Evolutionary conservation across 2,888 invertebrate genomes (phyloP).

Genomic region (Netelia inedita): DNA sequence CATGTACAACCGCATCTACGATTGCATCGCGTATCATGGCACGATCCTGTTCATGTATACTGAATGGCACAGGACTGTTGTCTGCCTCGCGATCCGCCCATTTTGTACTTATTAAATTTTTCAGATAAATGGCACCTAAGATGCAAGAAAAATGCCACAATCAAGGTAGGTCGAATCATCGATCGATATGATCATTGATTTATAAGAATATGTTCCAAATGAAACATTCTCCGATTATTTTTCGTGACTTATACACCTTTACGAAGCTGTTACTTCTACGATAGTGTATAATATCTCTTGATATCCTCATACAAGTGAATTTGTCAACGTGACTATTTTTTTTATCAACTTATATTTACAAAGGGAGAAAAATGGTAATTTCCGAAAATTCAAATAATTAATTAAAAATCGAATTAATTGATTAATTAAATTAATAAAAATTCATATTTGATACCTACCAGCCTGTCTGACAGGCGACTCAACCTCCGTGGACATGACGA

Average conservation of each 20-base stretch:
- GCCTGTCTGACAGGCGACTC: constrained; percentile 98
- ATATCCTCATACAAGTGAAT: too few relatives aligned
- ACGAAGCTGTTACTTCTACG: too few relatives aligned
- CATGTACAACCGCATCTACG: constrained; percentile 97
- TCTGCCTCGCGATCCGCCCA: constrained; percentile 95
- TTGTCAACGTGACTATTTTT: too few relatives aligned
- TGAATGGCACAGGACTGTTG: constrained; percentile 91
- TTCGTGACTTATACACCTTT: too few relatives aligned
- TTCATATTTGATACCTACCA: constrained; percentile 84
- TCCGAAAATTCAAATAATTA: too few relatives aligned
- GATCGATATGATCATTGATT: too few relatives aligned
- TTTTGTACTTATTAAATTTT: constrained; percentile 95
- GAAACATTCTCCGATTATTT: too few relatives aligned
- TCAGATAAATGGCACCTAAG: constrained; percentile 95
- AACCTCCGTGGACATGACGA: constrained; percentile 95
- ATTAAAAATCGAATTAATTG: background rate
- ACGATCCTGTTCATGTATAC: constrained; percentile 98
- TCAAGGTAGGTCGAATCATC: background rate
- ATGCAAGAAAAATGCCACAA: constrained; percentile 21
- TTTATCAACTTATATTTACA: too few relatives aligned
- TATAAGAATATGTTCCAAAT: too few relatives aligned
- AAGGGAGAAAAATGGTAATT: too few relatives aligned
- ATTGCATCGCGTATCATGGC: constrained; percentile 96
- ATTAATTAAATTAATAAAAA: background rate
- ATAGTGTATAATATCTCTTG: too few relatives aligned